These are phyloP conservation scores for Neotoxoptera formosana DNA, from an alignment of 1,140 invertebrate species.

Conservation along the genomic window DNA sequence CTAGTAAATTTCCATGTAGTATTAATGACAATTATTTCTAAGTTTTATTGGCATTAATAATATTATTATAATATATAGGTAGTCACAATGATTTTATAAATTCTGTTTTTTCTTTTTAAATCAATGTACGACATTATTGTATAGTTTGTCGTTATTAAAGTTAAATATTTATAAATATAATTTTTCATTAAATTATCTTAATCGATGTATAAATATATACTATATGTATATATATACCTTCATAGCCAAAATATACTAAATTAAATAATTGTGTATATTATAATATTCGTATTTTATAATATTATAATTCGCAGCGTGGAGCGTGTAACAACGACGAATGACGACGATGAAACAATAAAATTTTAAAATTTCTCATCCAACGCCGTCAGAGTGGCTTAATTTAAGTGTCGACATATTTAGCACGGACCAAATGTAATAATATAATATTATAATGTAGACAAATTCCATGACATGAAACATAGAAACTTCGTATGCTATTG, in stretches of 20 bases:
- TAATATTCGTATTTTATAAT: background rate
- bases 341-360: background rate
- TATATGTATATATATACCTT: no score
- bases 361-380: background rate
- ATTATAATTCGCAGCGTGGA: background rate
- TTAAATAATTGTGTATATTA: background rate
- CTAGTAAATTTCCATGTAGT: no score
- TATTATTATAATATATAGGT: background rate
- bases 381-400: no score
- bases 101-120: background rate
- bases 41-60: no score
- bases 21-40: no score
- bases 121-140: background rate
- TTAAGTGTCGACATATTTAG: no score
- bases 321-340: background rate
- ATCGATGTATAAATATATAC: background rate
- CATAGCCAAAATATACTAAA: background rate
- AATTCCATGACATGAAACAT: no score
- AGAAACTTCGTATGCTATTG: no score
- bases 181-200: background rate
- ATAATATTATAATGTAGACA: background rate
- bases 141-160: background rate
- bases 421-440: background rate
- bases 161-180: background rate
- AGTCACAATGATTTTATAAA: constrained; percentile 6